Evolutionary conservation across 2,888 invertebrate genomes (phyloP).

Genomic region (Chaitophorus viminalis): DNA sequence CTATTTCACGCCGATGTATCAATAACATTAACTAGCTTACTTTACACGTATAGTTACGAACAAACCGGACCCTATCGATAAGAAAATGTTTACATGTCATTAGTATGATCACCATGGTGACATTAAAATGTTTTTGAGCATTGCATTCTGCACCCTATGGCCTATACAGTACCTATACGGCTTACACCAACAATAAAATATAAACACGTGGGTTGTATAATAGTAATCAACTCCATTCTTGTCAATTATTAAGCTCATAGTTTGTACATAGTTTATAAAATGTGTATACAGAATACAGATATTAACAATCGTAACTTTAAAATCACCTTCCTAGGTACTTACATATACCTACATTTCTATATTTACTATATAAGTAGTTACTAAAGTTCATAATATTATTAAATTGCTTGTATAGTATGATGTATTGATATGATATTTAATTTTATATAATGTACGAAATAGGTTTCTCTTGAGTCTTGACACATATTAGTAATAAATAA

Average conservation of each 20-base stretch:
- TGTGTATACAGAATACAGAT: too few species aligned
- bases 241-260: too few species aligned
- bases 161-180: too few species aligned
- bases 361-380: background rate
- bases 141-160: background rate
- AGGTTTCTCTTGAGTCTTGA: too few species aligned
- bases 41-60: background rate
- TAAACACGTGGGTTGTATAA: background rate
- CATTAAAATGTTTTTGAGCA: background rate
- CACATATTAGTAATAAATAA: too few species aligned
- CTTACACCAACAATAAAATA: background rate
- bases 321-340: too few species aligned
- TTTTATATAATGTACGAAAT: background rate
- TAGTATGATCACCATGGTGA: slow-evolving; percentile 6
- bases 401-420: background rate
- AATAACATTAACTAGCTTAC: background rate
- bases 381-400: background rate
- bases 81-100: slow-evolving; percentile 22
- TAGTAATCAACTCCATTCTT: too few species aligned
- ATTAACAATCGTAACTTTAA: too few species aligned
- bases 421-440: background rate
- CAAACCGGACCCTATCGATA: background rate
- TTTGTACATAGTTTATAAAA: too few species aligned
- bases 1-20: background rate
- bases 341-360: too few species aligned